Evolutionary conservation across 1,140 invertebrate genomes (phyloP), one percentile per base, ranked within the genome.

Genomic region (Drosophila sechellia): DNA sequence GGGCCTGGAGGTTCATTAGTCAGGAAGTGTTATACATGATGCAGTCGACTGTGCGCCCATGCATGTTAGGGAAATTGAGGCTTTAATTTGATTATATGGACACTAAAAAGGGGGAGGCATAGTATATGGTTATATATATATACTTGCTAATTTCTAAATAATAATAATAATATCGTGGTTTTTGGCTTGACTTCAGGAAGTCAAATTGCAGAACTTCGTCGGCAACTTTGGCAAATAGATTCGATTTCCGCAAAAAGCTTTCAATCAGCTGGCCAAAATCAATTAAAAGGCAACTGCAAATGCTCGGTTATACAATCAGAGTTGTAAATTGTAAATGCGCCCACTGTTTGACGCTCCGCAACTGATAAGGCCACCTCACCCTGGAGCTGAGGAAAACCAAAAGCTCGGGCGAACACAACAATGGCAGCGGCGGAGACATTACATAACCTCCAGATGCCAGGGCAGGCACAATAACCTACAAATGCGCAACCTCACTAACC

Each of bases 21-120:
- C 79, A 86, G 81, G 81, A 86, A 87, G 79, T 87, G 81, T 87
- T 86, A 86, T 76, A 83, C 73, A 70, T 77, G 73, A 69, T 37
- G 45, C 71, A 60, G 25, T 4, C 13, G 45, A 37, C n/a, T 25
- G 35, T 25, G 42, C 10, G 43, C 20, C 31, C 25, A 45, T 37
- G 45, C 65, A 77, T 69, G 75, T 54, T 54, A 42, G 40, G 64
- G 55, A 83, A 74, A 68, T 46, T 52, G 70, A 61, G 54, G 49
- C 57, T 37, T 54, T 68, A 50, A 74, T 75, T 74, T 74, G 70
- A 74, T 74, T 74, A 74, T 52, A 68, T 65, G 45, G 43, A 76
- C 39, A 55, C 66, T 59, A 49, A 75, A 31, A 42, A 34, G 42
- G 54, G 6, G n/a, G 3, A 20, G 39, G 5, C 6, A 20, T 42